Base-by-base conservation (phyloP, 2,797 vertebrate species). In the Ctenochaetus hawaiiensis region DNA sequence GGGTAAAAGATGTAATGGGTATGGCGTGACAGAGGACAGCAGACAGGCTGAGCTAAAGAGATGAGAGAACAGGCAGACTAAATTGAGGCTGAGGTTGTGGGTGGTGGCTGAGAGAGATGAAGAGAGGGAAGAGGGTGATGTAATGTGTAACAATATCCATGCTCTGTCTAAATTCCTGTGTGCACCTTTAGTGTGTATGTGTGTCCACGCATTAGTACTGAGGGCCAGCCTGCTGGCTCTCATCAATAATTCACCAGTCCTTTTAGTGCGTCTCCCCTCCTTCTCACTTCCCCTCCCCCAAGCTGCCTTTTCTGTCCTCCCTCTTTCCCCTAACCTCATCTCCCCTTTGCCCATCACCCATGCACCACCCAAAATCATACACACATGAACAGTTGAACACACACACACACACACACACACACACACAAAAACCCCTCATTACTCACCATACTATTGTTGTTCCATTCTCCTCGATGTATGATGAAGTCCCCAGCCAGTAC, bases 161-260 rank as follows among this genome's bases (percentile, higher is more conserved):
- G 89, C 88, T 78, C 83, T 65, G 82, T 94, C 88, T 94, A 89
- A 89, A 90, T 92, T 92, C 93, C 84, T 76, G 78, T 75, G 87
- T 89, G 91, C 82, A 84, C 78, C 78, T 87, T 82, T 75, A 92
- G 85, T 83, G 78, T 92, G 89, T 89, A 84, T 69, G 60, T 56
- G 61, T 67, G 88, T 93, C 83, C n/a, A 20, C 86, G 87, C 84
- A 90, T 92, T 90, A 93, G 87, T 80, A 86, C 87, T 81, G 76
- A 94, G 94, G 93, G 91, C 90, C 89, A 92, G 94, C 93, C 93
- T 94, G 90, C 93, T 93, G 93, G 80, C 94, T 95, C 90, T 94
- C 90, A 96, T 97, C 95, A 96, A 98, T 97, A 96, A 97, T 97
- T 97, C 92, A 97, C 93, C 80, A 89, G 81, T 92, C 94, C 92